These are phyloP conservation scores for Tarsius wallacei DNA, from an alignment of 2,797 vertebrate genomes.

Conservation along the genomic window DNA sequence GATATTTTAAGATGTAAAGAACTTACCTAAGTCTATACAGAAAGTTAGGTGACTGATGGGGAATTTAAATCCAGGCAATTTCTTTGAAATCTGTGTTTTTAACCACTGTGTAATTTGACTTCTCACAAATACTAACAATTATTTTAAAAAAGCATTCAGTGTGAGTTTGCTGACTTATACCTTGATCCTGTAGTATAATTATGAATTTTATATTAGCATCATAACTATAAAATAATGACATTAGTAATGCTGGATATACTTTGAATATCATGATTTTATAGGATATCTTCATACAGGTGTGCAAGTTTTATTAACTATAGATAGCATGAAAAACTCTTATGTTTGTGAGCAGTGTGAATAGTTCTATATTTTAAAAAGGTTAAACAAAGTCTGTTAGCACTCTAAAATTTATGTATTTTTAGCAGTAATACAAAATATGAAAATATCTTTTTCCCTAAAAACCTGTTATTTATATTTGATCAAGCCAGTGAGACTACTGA, in stretches of 20 bases:
- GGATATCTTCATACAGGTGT: conserved; percentile 45
- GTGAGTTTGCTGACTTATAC: conserved; percentile 49
- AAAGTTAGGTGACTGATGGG: neutral
- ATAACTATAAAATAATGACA: neutral
- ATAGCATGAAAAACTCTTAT: conserved; percentile 58
- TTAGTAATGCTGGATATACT: conserved; percentile 20
- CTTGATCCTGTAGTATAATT: conserved; percentile 34
- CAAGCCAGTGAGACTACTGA: conserved; percentile 19
- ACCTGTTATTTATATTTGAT: conserved; percentile 53
- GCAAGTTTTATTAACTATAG: conserved; percentile 64
- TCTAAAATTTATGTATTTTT: conserved; percentile 72
- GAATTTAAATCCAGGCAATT: conserved; percentile 43
- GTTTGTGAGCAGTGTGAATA: conserved; percentile 64
- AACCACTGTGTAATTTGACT: conserved; percentile 21
- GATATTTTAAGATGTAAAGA: neutral
- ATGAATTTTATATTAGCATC: neutral
- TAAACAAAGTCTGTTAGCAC: conserved; percentile 59
- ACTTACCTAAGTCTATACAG: neutral
- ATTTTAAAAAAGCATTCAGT: conserved; percentile 13
- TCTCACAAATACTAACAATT: neutral
- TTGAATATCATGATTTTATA: conserved; percentile 33
- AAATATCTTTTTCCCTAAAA: conserved; percentile 61
- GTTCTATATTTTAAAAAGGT: conserved; percentile 68
- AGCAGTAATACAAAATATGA: conserved; percentile 64
- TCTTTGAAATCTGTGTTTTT: neutral